A percentile compares a stretch with the other conserved stretches of the same genome.
These are phyloP conservation scores for Platyscapa corneri DNA, from an alignment of 1,140 invertebrate genomes.

Conservation along the genomic window DNA sequence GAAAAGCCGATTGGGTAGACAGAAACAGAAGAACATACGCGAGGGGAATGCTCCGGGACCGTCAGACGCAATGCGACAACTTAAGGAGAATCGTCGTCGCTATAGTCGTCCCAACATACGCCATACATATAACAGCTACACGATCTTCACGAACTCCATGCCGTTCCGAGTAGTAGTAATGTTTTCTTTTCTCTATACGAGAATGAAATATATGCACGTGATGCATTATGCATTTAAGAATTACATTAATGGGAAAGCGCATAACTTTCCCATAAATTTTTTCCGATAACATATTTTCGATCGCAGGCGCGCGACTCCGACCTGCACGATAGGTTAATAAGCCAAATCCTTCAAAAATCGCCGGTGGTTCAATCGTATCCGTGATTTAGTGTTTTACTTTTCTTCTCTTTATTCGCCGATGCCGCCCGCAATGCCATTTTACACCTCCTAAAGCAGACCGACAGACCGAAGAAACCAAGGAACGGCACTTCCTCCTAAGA, in stretches of 20 bases:
- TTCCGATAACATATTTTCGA: conserved; percentile 8
- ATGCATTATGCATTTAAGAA: conserved; percentile 44
- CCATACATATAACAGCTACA: conserved; percentile 27
- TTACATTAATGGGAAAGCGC: conserved; percentile 49
- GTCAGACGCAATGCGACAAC: conserved; percentile 45
- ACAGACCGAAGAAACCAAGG: too few species aligned
- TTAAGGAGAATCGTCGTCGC: conserved; percentile 33
- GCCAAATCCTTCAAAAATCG: not conserved
- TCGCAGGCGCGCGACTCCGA: not conserved
- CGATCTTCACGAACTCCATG: conserved; percentile 43
- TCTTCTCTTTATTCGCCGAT: not conserved
- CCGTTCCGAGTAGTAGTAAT: conserved; percentile 16
- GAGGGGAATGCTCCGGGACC: conserved; percentile 3
- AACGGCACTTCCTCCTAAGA: too few species aligned
- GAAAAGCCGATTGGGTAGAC: not conserved
- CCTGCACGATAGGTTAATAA: conserved; percentile 17
- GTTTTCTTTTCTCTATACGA: conserved; percentile 21
- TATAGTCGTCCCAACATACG: not conserved
- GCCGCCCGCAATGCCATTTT: too few species aligned
- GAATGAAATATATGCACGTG: conserved; percentile 44
- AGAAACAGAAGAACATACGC: conserved; percentile 48
- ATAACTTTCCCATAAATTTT: conserved; percentile 47
- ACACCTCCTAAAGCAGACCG: too few species aligned
- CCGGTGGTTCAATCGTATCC: not conserved
- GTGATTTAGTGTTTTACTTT: not conserved